A percentile compares a stretch with the other conserved stretches of the same genome.
These are phyloP conservation scores for Thecocarcelia acutangulata DNA, from an alignment of 2,888 invertebrate species.

Conservation along the genomic window DNA sequence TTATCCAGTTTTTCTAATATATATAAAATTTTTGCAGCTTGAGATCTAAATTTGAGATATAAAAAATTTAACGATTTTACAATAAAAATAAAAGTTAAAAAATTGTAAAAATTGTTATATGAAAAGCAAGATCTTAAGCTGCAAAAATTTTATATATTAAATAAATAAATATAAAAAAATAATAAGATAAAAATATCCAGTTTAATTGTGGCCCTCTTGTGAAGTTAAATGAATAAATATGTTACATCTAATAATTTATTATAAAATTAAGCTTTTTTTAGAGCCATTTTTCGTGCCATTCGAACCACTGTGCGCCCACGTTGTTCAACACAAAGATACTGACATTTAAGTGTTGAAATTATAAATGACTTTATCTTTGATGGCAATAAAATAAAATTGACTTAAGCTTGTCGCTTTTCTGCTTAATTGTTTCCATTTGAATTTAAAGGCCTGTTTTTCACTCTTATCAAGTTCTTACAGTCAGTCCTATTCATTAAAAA, in stretches of 20 bases:
- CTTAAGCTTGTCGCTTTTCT: conserved; percentile 61
- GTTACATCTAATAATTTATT: background rate
- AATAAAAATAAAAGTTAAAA: too few species aligned
- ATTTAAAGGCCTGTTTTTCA: conserved; percentile 49
- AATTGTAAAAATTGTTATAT: too few species aligned
- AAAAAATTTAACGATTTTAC: too few species aligned
- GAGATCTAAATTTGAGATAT: too few species aligned
- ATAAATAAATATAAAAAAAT: too few species aligned
- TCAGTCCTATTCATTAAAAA: conserved; percentile 25
- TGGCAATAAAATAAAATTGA: conserved; percentile 65
- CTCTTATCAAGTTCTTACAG: conserved; percentile 33
- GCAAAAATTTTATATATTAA: too few species aligned
- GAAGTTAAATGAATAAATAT: too few species aligned
- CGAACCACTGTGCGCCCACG: conserved; percentile 11
- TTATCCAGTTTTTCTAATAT: too few species aligned
- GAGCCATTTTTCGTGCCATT: background rate
- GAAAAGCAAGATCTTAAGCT: too few species aligned
- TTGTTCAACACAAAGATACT: conserved; percentile 48
- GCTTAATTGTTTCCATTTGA: conserved; percentile 63
- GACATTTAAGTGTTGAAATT: conserved; percentile 59
- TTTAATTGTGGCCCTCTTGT: too few species aligned
- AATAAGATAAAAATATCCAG: too few species aligned
- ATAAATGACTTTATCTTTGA: conserved; percentile 61
- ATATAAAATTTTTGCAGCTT: too few species aligned
- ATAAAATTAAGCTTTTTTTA: conserved; percentile 38